Evolutionary conservation across 2,888 invertebrate species (phyloP).

Genomic region (Macaria notata): DNA sequence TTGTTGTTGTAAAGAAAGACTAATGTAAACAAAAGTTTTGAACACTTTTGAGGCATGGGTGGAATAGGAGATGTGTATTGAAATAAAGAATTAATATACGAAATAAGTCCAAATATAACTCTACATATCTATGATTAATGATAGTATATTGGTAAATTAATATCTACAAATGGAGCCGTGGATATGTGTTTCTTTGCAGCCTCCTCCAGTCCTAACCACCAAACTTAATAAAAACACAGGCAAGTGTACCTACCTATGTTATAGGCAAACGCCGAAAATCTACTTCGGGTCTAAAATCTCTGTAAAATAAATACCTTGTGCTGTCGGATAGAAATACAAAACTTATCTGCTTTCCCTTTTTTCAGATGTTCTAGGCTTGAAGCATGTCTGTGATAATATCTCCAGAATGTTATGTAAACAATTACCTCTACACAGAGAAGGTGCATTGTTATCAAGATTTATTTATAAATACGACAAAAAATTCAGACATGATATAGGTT

Average conservation of each 20-base stretch:
- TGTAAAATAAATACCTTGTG: no score
- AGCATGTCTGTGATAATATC: conserved; percentile 51
- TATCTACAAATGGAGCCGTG: conserved; percentile 19
- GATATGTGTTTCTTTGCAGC: conserved; percentile 10
- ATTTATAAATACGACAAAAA: conserved; percentile 83
- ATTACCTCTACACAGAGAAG: conserved; percentile 77
- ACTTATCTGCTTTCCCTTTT: not conserved
- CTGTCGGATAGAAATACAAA: no score
- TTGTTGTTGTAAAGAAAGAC: no score
- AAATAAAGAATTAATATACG: no score
- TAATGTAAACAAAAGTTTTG: no score
- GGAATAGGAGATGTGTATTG: no score
- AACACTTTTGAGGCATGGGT: no score
- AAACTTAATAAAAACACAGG: conserved; percentile 9
- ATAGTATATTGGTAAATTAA: no score
- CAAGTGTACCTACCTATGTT: conserved; percentile 3
- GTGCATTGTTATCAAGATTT: conserved; percentile 79
- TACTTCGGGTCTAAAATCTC: no score
- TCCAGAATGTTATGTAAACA: conserved; percentile 62
- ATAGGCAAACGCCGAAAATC: no score
- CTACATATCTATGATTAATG: no score
- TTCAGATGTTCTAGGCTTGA: conserved; percentile 60
- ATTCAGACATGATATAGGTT: conserved; percentile 82
- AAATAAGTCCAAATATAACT: no score
- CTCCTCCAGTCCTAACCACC: conserved; percentile 22